Base-by-base conservation (phyloP, 2,888 invertebrate species). In the Diarsia brunnea region DNA sequence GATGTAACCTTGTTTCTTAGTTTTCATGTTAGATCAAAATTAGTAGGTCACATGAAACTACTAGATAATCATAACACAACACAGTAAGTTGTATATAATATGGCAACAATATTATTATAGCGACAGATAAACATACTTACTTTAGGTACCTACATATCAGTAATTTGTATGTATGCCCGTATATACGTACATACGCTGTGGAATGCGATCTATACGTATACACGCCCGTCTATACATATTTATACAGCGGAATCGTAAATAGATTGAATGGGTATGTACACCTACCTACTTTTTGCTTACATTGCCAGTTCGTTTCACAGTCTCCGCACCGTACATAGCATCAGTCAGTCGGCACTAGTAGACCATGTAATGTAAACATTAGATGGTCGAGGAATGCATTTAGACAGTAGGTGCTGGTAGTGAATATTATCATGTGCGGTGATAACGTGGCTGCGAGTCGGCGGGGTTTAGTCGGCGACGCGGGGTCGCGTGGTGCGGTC, bases 381-480 rank as follows among this genome's bases (percentile, higher is more conserved):
- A 94, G 94, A 92, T 93, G 92, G 93, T 93, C 87, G 92, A 95
- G 95, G 95, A 95, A 96, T 95, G 95, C 95, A 95, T 95, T 94
- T 94, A 94, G 94, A 94, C 94, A 95, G 93, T 95, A 94, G 94
- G 94, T 95, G 94, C 93, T 91, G 91, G 92, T 92, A 91, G 92
- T 94, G 95, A 95, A 95, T 97, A 97, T 97, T 97, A 97, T 96
- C 96, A 97, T 96, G 97, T 95, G 95, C 93, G 92, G 94, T 95
- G 96, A 96, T 96, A 96, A 95, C 94, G 95, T 95, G 94, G 94
- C 95, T 94, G 92, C 91, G 91, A 92, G 92, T 91, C 93, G 92
- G 92, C 91, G 92, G 92, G 92, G 91, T 90, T 95, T 95, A 97
- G 96, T 97, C 93, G 91, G 94, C 95, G 95, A 93, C 95, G 95